A percentile compares a stretch with the other conserved stretches of the same genome.
Evolutionary conservation across 2,797 vertebrate species (phyloP).

Genomic region (Sebastes hubbsi): DNA sequence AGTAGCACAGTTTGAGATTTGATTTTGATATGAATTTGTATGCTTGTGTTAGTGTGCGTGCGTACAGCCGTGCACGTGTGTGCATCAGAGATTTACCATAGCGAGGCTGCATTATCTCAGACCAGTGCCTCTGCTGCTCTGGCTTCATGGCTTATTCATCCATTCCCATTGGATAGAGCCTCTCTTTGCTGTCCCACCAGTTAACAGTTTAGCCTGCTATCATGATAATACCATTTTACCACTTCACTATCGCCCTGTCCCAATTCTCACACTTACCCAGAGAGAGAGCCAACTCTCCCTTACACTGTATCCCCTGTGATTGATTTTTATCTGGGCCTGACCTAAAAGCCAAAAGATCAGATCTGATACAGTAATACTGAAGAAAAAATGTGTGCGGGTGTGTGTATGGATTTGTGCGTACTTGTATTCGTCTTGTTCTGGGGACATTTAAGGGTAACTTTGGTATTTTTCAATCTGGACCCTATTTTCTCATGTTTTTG

Average conservation of each 20-base stretch:
- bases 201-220: slow-evolving; percentile 57
- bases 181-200: slow-evolving; percentile 55
- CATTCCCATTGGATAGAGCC: slow-evolving; percentile 48
- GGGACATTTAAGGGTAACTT: neutral
- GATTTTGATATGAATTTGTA: slow-evolving; percentile 71
- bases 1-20: slow-evolving; percentile 69
- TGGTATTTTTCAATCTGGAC: too few species aligned
- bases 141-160: slow-evolving; percentile 66
- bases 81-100: slow-evolving; percentile 50
- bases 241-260: slow-evolving; percentile 35
- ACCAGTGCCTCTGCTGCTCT: slow-evolving; percentile 56
- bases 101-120: slow-evolving; percentile 66
- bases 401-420: neutral
- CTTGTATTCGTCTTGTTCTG: neutral
- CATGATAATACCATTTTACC: slow-evolving; percentile 52
- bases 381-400: neutral
- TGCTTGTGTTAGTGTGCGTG: slow-evolving; percentile 33
- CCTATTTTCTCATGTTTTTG: too few species aligned
- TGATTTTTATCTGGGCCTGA: slow-evolving; percentile 52
- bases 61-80: neutral
- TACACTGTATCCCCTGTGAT: slow-evolving; percentile 42
- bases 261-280: slow-evolving; percentile 48
- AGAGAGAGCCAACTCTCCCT: slow-evolving; percentile 31
- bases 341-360: slow-evolving; percentile 63
- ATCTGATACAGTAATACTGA: slow-evolving; percentile 44